Percentiles rank a stretch among this genome's conserved stretches.
Conservation (phyloP, 2,113 vertebrate species). For the Dipodomys stephensi region DNA sequence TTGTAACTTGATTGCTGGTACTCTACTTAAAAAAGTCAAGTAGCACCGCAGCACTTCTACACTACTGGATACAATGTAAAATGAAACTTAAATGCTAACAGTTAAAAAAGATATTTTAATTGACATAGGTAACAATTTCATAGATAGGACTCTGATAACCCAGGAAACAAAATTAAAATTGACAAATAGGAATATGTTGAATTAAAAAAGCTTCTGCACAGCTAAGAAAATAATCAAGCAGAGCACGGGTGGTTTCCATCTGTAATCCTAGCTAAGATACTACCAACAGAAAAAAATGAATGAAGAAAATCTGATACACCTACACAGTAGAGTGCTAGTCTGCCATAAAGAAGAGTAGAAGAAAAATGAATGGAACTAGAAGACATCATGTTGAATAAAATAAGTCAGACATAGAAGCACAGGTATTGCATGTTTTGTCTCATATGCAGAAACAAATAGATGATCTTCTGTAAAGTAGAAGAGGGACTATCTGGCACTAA, state of each 20-base stretch:
- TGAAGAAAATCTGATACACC: background rate
- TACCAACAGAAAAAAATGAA: background rate
- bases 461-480: background rate
- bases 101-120: background rate
- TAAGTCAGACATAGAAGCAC: background rate
- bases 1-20: background rate
- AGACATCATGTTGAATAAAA: background rate
- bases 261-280: background rate
- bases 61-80: background rate
- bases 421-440: background rate
- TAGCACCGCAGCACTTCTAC: background rate
- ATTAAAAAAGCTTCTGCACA: background rate
- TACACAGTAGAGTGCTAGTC: background rate
- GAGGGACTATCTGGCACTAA: background rate
- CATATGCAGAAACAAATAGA: background rate
- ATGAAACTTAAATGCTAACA: background rate
- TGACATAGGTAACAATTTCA: background rate
- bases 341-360: background rate
- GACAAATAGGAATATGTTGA: background rate
- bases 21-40: background rate
- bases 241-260: no score
- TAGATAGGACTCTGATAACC: background rate
- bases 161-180: background rate
- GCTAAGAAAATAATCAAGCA: background rate
- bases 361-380: background rate